These are phyloP conservation scores for Cairina moschata DNA, from an alignment of 2,113 vertebrate genomes.

Conservation along the genomic window DNA sequence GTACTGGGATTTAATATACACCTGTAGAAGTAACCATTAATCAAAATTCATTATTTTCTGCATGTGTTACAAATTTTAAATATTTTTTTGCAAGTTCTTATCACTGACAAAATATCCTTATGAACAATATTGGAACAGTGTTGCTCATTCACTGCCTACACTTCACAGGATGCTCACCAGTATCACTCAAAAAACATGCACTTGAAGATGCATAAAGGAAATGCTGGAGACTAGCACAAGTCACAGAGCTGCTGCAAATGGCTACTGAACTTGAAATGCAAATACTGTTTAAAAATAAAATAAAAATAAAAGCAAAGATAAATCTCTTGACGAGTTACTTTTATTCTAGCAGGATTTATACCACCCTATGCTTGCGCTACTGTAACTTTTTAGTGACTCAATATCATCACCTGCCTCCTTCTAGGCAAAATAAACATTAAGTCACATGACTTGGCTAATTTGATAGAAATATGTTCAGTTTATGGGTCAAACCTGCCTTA, in stretches of 20 bases:
- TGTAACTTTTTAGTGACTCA: neutral
- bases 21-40: neutral
- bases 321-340: neutral
- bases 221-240: neutral
- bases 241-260: neutral
- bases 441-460: rapidly evolving
- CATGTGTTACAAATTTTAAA: neutral
- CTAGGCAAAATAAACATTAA: rapidly evolving
- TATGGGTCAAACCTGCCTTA: neutral
- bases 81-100: neutral
- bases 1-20: neutral
- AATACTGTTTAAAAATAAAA: neutral
- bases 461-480: neutral
- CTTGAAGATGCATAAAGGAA: neutral
- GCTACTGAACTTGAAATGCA: neutral
- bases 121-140: neutral
- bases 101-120: neutral
- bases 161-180: neutral
- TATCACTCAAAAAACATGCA: neutral
- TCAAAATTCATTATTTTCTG: neutral
- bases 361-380: neutral
- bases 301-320: neutral
- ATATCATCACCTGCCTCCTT: neutral
- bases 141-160: neutral
- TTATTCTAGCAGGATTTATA: neutral